Conservation (phyloP, 2,797 vertebrate species). For the Anabacerthia variegaticeps region DNA sequence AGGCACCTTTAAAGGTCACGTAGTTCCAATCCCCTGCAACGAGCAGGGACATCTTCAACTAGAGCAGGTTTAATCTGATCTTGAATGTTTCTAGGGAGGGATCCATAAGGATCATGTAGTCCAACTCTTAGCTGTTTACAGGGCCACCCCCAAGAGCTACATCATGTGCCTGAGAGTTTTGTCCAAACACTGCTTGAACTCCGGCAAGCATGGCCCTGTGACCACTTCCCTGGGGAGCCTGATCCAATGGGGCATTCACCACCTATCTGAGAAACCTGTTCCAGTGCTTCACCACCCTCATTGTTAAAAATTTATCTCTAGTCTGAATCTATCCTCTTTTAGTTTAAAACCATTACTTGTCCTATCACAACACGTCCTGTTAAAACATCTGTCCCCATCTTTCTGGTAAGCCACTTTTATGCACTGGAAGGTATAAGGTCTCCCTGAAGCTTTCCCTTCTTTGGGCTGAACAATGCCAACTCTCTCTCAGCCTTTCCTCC, state of each 20-base stretch:
- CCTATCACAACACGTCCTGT: background rate
- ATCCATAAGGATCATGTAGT: background rate
- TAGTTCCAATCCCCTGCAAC: background rate
- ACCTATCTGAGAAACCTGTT: background rate
- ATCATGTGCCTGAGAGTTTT: background rate
- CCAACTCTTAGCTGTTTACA: background rate
- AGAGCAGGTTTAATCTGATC: background rate
- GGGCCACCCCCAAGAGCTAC: background rate
- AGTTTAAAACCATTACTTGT: background rate
- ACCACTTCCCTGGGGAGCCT: background rate
- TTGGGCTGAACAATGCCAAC: background rate
- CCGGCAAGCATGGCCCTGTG: background rate
- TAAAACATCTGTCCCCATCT: background rate
- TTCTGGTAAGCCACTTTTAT: background rate
- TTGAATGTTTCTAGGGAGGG: background rate
- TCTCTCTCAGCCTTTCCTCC: background rate
- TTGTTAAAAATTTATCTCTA: background rate
- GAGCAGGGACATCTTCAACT: background rate
- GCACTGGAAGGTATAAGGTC: background rate
- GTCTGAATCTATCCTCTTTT: background rate
- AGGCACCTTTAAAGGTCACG: background rate
- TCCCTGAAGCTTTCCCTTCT: background rate
- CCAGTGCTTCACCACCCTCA: background rate
- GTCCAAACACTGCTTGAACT: background rate
- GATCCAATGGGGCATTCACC: no score